These are phyloP conservation scores for Dryoscopus gambensis DNA, from an alignment of 2,113 vertebrate species.

Conservation along the genomic window DNA sequence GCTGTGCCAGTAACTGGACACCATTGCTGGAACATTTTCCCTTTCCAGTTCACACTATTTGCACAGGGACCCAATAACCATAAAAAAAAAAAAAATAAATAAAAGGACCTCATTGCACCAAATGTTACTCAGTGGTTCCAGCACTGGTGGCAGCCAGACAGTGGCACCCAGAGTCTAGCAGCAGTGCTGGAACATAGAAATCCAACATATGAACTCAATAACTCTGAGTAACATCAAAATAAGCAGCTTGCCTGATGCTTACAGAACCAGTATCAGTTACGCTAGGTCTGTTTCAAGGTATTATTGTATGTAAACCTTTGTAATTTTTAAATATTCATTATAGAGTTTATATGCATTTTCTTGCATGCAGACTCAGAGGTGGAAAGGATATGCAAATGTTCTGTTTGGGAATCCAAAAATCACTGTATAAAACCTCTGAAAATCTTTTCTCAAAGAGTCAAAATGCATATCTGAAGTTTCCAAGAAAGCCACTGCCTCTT, in stretches of 20 bases:
- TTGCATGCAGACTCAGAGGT: not conserved
- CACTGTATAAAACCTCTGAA: not conserved
- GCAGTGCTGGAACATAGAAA: not conserved
- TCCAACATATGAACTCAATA: not conserved
- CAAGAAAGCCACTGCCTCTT: not conserved
- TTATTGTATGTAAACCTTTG: not conserved
- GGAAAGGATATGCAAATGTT: not conserved
- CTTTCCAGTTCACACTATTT: not conserved
- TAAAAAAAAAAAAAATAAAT: not conserved
- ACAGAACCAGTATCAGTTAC: not conserved
- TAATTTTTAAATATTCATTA: not conserved
- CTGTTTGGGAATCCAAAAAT: not conserved
- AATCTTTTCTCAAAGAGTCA: not conserved
- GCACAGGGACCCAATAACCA: not conserved
- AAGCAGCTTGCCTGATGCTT: not conserved
- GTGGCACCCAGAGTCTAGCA: not conserved
- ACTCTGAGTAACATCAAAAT: not conserved
- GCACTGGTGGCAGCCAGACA: not conserved
- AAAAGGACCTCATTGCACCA: not conserved
- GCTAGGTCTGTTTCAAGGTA: not conserved
- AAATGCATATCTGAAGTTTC: not conserved
- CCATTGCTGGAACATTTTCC: not conserved
- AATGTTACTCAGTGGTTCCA: not conserved
- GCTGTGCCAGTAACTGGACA: not conserved
- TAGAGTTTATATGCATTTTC: fast-evolving